phyloP scores from a whole-genome alignment of 2,113 vertebrate species.

The Menidia beryllina region DNA sequence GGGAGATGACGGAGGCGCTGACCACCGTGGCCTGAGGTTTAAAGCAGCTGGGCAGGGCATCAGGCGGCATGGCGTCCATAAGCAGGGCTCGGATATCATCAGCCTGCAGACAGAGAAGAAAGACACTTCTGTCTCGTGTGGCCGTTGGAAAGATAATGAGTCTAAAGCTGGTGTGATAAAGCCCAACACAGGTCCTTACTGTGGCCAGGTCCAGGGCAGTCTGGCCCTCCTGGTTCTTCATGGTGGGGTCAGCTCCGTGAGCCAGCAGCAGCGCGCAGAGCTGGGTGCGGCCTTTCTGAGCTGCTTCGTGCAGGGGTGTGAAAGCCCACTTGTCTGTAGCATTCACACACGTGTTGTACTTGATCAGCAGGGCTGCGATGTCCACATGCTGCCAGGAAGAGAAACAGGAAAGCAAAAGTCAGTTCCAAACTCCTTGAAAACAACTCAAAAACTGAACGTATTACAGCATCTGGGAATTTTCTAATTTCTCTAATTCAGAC shows the following conservation, averaged over 20 bases:
- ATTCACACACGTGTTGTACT: slow-evolving; percentile 87
- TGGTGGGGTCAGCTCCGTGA: slow-evolving; percentile 85
- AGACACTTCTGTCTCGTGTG: no score
- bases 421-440: no score
- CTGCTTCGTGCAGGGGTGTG: slow-evolving; percentile 85
- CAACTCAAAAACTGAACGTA: no score
- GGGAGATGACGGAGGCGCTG: slow-evolving; percentile 95
- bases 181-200: slow-evolving; percentile 49
- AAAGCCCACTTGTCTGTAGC: slow-evolving; percentile 88
- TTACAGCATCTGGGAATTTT: no score
- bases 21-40: slow-evolving; percentile 94
- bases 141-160: not conserved
- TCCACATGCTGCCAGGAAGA: slow-evolving; percentile 81
- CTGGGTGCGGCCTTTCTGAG: slow-evolving; percentile 86
- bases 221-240: slow-evolving; percentile 88
- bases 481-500: no score
- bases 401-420: no score
- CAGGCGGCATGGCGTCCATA: slow-evolving; percentile 85
- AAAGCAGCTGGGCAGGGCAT: slow-evolving; percentile 83
- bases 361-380: slow-evolving; percentile 86
- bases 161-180: not conserved
- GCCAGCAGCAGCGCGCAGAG: slow-evolving; percentile 85
- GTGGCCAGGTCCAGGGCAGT: slow-evolving; percentile 86
- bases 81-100: slow-evolving; percentile 85
- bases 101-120: slow-evolving; percentile 61